phyloP scores from a whole-genome alignment of 2,888 invertebrate species.

The Erebia aethiops region DNA sequence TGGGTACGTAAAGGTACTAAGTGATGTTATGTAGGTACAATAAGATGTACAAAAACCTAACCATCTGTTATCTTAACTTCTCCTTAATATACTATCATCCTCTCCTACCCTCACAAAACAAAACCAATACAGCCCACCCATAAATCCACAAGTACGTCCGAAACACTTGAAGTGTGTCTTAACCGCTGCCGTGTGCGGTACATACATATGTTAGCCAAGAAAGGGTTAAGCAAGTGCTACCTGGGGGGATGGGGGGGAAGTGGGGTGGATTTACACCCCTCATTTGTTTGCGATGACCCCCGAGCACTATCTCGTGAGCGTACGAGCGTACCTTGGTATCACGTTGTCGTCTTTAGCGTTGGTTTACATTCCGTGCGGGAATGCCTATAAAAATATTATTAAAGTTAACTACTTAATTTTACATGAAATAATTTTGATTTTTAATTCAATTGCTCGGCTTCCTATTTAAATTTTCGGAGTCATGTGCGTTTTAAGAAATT shows the following conservation, averaged over 20 bases:
- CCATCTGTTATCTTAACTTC: conserved; percentile 24
- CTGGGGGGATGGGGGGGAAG: conserved; percentile 50
- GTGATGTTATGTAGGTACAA: background rate
- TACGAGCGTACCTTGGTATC: conserved; percentile 62
- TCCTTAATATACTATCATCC: conserved; percentile 24
- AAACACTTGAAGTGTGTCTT: conserved; percentile 78
- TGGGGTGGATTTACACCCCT: conserved; percentile 84
- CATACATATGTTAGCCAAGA: conserved; percentile 77
- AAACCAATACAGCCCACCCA: conserved; percentile 76
- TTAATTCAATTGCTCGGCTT: too few relatives aligned
- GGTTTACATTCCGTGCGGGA: conserved; percentile 51
- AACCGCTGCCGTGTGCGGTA: conserved; percentile 60
- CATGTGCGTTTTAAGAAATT: too few relatives aligned
- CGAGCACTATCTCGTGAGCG: conserved; percentile 70
- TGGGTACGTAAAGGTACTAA: too few relatives aligned
- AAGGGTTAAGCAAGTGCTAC: conserved; percentile 78
- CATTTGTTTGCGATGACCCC: conserved; percentile 87
- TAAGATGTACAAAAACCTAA: conserved; percentile 17
- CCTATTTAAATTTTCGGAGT: too few relatives aligned
- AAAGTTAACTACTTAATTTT: background rate
- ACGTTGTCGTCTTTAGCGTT: conserved; percentile 61
- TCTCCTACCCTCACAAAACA: conserved; percentile 49
- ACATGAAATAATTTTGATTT: background rate
- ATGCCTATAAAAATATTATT: background rate
- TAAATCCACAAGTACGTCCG: conserved; percentile 76